Conservation (phyloP, 2,113 vertebrate species). For the Oncorhynchus kisutch region DNA sequence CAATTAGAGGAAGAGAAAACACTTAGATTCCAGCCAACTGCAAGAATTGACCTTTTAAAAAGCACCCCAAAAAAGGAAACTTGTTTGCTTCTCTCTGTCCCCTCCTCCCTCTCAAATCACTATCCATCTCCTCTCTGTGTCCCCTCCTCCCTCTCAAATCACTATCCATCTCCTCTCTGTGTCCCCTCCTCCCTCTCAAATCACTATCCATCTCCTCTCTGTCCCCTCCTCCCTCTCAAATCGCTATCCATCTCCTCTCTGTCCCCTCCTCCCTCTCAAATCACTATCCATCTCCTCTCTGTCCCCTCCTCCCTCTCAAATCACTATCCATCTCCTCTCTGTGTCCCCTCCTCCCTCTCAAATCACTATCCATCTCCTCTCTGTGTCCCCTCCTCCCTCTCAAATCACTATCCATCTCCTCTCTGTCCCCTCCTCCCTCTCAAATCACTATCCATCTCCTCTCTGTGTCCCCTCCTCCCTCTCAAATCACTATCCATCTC, state of each 20-base stretch:
- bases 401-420: too few species aligned
- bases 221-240: too few species aligned
- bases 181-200: not conserved
- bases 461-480: not conserved
- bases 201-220: too few species aligned
- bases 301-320: not conserved
- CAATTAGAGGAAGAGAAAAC: conserved; percentile 28
- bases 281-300: not conserved
- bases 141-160: not conserved
- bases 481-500: too few species aligned
- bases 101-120: not conserved
- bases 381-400: conserved; percentile 1
- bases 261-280: not conserved
- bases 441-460: too few species aligned
- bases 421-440: too few species aligned
- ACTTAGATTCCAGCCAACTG: conserved; percentile 58
- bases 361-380: conserved; percentile 5
- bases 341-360: not conserved
- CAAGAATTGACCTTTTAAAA: conserved; percentile 55
- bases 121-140: not conserved
- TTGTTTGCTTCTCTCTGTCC: not conserved
- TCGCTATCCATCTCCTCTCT: too few species aligned
- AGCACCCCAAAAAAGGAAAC: not conserved
- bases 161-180: not conserved
- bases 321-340: too few species aligned